Evolutionary conservation across 1,140 invertebrate species (phyloP), one percentile per base, ranked within the genome.

Genomic region (Dryas iulia): DNA sequence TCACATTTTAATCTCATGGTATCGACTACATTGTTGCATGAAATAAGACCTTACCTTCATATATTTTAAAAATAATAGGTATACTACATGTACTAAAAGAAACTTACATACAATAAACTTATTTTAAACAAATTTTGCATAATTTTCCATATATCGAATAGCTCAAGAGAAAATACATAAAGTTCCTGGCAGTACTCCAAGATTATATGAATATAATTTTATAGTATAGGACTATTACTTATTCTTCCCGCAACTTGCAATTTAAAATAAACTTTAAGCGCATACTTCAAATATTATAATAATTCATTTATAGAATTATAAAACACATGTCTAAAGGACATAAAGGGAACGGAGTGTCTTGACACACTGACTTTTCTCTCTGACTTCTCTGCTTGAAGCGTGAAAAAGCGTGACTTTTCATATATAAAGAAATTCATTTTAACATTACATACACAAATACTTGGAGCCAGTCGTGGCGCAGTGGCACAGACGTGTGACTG

Each of bases 101-200:
- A 39, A 39, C 2, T 18, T 3, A 7, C 6, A 1, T 39, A 39
- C 1, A 39, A 6, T 39, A 1, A 39, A 0, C 14, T 39, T 39
- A 1, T 25, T 25, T 25, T 14, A 25, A 11, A 47, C 31, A 12
- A 33, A 54, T n/a, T 56, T 54, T 28, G 30, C 26, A 33, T 30
- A 63, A 31, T n/a, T 2, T 35, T 11, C 33, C 24, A 58, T 39
- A 11, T 30, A 57, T 28, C 53, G 66, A 59, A 66, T 66, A 61
- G 56, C 28, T 35, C 61, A 24, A 61, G 39, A 67, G 65, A 56
- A 67, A 33, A 66, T 35, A 59, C 33, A 31, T 67, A 72, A 39
- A 56, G 52, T 23, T 33, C 21, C 21, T 72, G 71, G 71, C 71
- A 47, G 18, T 14, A 52, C 33, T 57, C 71, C 71, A 72, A 69